Percentiles rank a stretch among this genome's conserved stretches.
Conservation (phyloP, 2,888 invertebrate species). For the Palloptera scutellata region DNA sequence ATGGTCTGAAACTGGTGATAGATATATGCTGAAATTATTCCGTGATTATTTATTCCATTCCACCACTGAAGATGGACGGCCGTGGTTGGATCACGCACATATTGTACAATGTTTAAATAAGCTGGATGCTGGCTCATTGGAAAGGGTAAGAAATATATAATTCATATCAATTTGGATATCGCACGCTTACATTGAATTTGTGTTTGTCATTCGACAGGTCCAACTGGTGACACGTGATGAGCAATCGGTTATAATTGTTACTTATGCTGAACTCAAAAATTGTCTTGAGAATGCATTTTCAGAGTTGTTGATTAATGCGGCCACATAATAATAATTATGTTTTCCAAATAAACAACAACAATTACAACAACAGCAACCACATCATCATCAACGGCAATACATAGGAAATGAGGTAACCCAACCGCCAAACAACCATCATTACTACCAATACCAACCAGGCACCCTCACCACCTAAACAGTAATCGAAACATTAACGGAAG, state of each 20-base stretch:
- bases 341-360: constrained; percentile 19
- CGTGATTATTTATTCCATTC: constrained; percentile 98
- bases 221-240: constrained; percentile 96
- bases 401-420: not conserved
- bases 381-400: constrained; percentile 7
- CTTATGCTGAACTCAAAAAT: constrained; percentile 93
- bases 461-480: constrained; percentile 1
- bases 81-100: constrained; percentile 97
- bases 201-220: constrained; percentile 68
- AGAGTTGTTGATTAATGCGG: constrained; percentile 70
- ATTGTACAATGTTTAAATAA: constrained; percentile 94
- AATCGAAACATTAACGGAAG: constrained; percentile 11
- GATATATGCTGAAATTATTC: constrained; percentile 98
- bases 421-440: constrained; percentile 7
- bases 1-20: constrained; percentile 98
- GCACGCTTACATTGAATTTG: not conserved
- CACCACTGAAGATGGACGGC: constrained; percentile 88
- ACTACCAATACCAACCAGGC: constrained; percentile 11
- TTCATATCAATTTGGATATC: no score
- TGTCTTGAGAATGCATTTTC: constrained; percentile 92
- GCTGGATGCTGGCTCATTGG: constrained; percentile 81
- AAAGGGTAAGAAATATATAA: constrained; percentile 70
- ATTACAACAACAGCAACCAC: constrained; percentile 12
- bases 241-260: constrained; percentile 94
- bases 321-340: constrained; percentile 50